phyloP scores from a whole-genome alignment of 2,888 invertebrate genomes.

The Electrophaes corylata region DNA sequence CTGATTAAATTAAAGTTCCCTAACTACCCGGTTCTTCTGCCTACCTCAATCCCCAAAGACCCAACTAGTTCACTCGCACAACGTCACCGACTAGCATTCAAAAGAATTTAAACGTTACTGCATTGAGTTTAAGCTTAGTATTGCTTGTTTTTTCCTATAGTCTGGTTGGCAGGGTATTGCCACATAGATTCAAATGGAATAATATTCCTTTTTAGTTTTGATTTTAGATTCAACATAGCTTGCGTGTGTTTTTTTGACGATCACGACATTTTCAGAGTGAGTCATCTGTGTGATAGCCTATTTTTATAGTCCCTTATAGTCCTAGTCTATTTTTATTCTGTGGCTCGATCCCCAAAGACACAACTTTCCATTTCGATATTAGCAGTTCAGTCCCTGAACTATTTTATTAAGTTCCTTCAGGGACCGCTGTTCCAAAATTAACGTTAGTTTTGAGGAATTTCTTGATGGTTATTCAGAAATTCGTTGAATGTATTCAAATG shows the following conservation, averaged over 20 bases:
- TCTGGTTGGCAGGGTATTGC: background rate
- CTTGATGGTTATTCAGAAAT: slow-evolving; percentile 9
- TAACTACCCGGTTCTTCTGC: slow-evolving; percentile 26
- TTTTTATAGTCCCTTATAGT: too few species aligned
- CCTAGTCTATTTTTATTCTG: slow-evolving; percentile 23
- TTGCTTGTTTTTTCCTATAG: background rate
- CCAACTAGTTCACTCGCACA: slow-evolving; percentile 32
- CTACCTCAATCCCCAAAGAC: slow-evolving; percentile 31
- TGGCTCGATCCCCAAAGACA: slow-evolving; percentile 35
- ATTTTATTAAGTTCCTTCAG: slow-evolving; percentile 50
- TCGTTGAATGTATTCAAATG: background rate
- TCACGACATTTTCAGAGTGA: slow-evolving; percentile 6
- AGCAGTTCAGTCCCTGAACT: slow-evolving; percentile 47
- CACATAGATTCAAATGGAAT: slow-evolving; percentile 3
- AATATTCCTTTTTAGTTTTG: slow-evolving; percentile 12
- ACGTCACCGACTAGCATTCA: background rate
- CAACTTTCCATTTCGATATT: slow-evolving; percentile 55
- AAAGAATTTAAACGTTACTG: slow-evolving; percentile 5
- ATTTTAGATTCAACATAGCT: slow-evolving; percentile 16
- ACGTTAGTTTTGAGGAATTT: slow-evolving; percentile 38
- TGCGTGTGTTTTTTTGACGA: background rate
- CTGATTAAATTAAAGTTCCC: slow-evolving; percentile 32
- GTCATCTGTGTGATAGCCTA: background rate
- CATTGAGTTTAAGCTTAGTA: slow-evolving; percentile 13
- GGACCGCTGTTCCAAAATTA: slow-evolving; percentile 43